These are phyloP conservation scores for Heliangelus exortis DNA, from an alignment of 2,797 vertebrate species.

Conservation along the genomic window DNA sequence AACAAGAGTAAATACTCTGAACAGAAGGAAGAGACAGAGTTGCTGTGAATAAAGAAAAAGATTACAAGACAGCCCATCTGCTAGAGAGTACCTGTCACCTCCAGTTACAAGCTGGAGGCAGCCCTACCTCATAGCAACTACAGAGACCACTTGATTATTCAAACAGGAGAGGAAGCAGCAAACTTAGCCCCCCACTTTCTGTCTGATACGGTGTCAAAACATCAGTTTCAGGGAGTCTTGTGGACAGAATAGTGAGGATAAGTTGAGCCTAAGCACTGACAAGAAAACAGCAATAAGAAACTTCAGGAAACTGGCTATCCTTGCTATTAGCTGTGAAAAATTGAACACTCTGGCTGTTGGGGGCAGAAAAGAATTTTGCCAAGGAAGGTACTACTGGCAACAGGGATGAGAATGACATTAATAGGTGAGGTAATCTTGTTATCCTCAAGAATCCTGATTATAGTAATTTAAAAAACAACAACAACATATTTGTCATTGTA, in stretches of 20 bases:
- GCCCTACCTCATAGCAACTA: slow-evolving; percentile 46
- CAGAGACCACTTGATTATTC: slow-evolving; percentile 75
- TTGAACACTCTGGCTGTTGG: slow-evolving; percentile 33
- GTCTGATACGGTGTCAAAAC: slow-evolving; percentile 67
- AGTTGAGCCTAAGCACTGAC: slow-evolving; percentile 59
- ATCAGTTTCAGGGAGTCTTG: slow-evolving; percentile 53
- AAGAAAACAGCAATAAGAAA: slow-evolving; percentile 43
- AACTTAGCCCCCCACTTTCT: slow-evolving; percentile 48
- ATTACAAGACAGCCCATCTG: slow-evolving; percentile 62
- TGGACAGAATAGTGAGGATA: slow-evolving; percentile 31
- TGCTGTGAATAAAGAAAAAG: slow-evolving; percentile 57
- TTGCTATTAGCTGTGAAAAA: slow-evolving; percentile 37
- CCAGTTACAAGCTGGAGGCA: slow-evolving; percentile 46
- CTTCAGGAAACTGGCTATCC: slow-evolving; percentile 43
- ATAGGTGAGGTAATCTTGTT: slow-evolving; percentile 8
- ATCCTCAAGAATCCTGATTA: background rate
- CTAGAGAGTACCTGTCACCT: slow-evolving; percentile 74
- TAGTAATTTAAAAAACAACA: background rate
- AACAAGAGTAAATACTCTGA: slow-evolving; percentile 64
- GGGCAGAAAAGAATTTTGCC: slow-evolving; percentile 28
- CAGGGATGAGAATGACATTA: background rate
- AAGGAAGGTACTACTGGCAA: background rate
- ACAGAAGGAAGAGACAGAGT: slow-evolving; percentile 55
- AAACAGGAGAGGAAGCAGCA: slow-evolving; percentile 60
- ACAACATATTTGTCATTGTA: background rate